phyloP scores from a whole-genome alignment of 2,888 invertebrate genomes.

The Willowsia nigromaculata region DNA sequence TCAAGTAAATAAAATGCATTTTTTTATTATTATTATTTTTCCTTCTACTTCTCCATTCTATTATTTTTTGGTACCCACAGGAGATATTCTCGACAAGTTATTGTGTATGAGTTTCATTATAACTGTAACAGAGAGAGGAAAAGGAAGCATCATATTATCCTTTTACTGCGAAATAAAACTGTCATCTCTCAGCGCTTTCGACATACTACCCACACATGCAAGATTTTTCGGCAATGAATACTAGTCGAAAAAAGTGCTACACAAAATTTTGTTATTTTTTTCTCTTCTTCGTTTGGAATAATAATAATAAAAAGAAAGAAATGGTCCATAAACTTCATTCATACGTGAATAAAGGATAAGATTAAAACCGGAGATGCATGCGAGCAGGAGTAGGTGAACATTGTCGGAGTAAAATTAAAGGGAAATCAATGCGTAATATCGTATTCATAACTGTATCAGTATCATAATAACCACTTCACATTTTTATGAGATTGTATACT shows the following conservation, averaged over 20 bases:
- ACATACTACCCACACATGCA: neutral
- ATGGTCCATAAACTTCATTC: slow-evolving; percentile 29
- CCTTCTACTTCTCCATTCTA: neutral
- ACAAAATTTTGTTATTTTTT: slow-evolving; percentile 4
- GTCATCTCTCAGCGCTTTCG: slow-evolving; percentile 9
- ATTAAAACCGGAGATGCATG: neutral
- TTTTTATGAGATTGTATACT: neutral
- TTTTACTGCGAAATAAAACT: slow-evolving; percentile 44
- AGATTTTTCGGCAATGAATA: slow-evolving; percentile 28
- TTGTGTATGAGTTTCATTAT: neutral
- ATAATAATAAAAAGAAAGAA: slow-evolving; percentile 15
- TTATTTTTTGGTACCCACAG: slow-evolving; percentile 33
- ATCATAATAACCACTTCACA: neutral
- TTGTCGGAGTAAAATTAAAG: neutral
- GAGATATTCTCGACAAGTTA: slow-evolving; percentile 30
- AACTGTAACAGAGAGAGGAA: neutral
- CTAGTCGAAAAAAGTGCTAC: neutral
- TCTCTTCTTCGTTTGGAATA: neutral
- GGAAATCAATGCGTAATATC: neutral
- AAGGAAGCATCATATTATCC: slow-evolving; percentile 42
- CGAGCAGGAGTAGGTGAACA: neutral
- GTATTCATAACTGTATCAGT: neutral
- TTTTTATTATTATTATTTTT: neutral
- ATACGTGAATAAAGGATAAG: slow-evolving; percentile 18
- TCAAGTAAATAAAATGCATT: slow-evolving; percentile 23